Evolutionary conservation across 2,888 invertebrate species (phyloP).

Genomic region (Sinelater perroti): DNA sequence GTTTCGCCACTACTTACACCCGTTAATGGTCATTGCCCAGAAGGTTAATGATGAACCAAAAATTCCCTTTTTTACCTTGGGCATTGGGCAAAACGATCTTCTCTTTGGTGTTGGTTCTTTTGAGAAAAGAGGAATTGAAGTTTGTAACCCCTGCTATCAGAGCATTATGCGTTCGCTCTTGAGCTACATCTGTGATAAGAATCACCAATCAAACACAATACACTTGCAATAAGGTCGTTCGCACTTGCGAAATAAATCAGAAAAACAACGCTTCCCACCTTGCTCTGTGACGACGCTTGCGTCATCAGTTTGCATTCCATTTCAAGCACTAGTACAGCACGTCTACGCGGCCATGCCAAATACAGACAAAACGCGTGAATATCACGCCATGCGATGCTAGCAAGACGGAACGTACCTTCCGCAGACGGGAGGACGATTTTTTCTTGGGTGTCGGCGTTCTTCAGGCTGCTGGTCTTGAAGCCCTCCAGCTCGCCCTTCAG

Average conservation of each 20-base stretch:
- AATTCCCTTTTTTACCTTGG: conserved; percentile 80
- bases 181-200: conserved; percentile 74
- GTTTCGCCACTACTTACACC: too few relatives aligned
- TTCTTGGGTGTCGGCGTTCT: conserved; percentile 89
- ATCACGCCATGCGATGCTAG: too few relatives aligned
- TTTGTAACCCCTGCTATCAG: conserved; percentile 79
- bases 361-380: too few relatives aligned
- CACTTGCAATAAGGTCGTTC: not conserved
- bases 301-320: too few relatives aligned
- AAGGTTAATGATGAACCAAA: too few relatives aligned
- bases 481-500: conserved; percentile 91
- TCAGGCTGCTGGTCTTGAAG: conserved; percentile 88
- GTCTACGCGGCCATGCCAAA: too few relatives aligned
- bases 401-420: conserved; percentile 71
- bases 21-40: too few relatives aligned
- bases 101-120: conserved; percentile 82
- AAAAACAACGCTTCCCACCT: not conserved
- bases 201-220: conserved; percentile 1
- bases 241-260: too few relatives aligned
- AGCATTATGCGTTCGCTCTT: conserved; percentile 79
- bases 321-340: too few relatives aligned
- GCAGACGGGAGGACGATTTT: conserved; percentile 93
- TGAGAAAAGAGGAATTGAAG: conserved; percentile 77
- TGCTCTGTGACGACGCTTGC: too few relatives aligned
- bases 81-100: conserved; percentile 86